Base-by-base conservation (phyloP, 1,140 invertebrate species). In the Trigoniulus corallinus region DNA sequence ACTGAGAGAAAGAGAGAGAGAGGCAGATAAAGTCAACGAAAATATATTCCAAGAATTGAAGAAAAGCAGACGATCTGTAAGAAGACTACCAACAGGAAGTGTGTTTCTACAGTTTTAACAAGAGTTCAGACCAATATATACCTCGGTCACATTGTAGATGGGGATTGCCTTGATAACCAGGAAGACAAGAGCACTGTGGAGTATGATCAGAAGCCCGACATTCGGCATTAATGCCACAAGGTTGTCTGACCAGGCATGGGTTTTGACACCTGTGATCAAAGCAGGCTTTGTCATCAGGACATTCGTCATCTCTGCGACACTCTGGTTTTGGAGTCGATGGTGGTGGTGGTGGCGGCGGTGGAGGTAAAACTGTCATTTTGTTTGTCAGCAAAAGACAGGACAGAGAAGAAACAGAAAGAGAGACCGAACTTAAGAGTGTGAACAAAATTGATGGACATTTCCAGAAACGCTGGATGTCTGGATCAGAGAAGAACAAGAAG, bases 251-350 rank as follows among this genome's bases (percentile, higher is more conserved):
- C 23, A 64, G 60, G 61, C 77, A 79, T 26, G 76, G 76, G 62
- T 74, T 66, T 52, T 68, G 58, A 62, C 77, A 79, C 12, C 59
- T 54, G 53, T 65, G 62, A 26, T 67, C 61, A 21, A 76, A 56
- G 58, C 77, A 79, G 24, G 69, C 65, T 52, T 74, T 63, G 54
- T 71, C 59, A 53, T 66, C 56, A 12, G 60, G 58, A 52, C 63
- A 65, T 25, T 62, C 61, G 37, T 56, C 42, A 54, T 65, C 58
- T 1, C 51, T 48, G 12, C 49, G 39, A 54, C 63, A 65, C 39
- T 56, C 51, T 2, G 54, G 53, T 4, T 41, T 18, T n/a, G n/a
- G n/a, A n/a, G n/a, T n/a, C n/a, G n/a, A n/a, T n/a, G n/a, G n/a
- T n/a, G n/a, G n/a, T n/a, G n/a, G n/a, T n/a, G n/a, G n/a, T n/a